Conservation (phyloP, 2,797 vertebrate genomes). For the Lemur catta region DNA sequence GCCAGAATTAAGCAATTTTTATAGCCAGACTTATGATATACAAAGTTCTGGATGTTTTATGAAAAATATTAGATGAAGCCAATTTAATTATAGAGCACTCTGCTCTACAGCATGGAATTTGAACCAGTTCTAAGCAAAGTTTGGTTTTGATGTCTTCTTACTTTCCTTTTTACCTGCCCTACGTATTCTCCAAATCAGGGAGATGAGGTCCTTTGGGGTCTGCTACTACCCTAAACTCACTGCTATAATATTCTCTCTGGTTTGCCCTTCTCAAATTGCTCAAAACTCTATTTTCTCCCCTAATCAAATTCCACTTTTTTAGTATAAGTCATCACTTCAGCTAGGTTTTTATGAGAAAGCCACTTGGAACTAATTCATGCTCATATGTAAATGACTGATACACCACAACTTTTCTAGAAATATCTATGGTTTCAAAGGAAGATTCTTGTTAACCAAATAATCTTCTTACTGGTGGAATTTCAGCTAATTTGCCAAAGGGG, state of each 20-base stretch:
- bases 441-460: conserved; percentile 29
- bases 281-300: background rate
- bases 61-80: background rate
- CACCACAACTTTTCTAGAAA: background rate
- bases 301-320: background rate
- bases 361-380: background rate
- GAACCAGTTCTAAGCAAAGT: background rate
- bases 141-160: background rate
- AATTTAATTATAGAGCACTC: background rate
- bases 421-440: background rate
- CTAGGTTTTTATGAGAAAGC: conserved; percentile 16
- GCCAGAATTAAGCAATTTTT: no score
- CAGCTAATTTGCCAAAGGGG: background rate
- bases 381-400: background rate
- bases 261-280: background rate
- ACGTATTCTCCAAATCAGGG: background rate
- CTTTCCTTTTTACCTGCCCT: background rate
- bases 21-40: background rate
- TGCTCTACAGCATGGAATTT: background rate
- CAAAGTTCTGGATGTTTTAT: background rate
- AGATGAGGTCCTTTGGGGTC: background rate
- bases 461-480: conserved; percentile 44
- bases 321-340: background rate
- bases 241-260: background rate
- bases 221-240: background rate